Base-by-base conservation (phyloP, 2,113 vertebrate species). In the Tetrax tetrax region DNA sequence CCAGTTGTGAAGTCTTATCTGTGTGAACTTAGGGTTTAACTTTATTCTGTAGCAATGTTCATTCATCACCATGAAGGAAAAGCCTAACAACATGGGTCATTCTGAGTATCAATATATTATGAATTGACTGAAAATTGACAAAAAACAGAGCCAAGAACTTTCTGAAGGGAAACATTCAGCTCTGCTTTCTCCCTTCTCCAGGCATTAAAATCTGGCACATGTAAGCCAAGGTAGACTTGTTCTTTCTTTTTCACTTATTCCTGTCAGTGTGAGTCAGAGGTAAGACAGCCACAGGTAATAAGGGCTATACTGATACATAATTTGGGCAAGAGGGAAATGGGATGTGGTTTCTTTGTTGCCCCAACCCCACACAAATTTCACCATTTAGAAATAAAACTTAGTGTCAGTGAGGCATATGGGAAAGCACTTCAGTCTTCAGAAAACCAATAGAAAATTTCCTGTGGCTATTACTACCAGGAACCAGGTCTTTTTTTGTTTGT, bases 191-290 rank as follows among this genome's bases (percentile, higher is more conserved):
- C 23, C 29, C 4, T 5, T 66, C 19, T 37, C 4, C 17, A 59
- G 24, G 3, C 2, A 0, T 71, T 78, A 31, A 24, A 56, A 51
- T 22, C 31, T 45, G 20, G 14, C 4, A 4, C 3, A 6, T 5
- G 3, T 31, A 41, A 68, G 29, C 6, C 59, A 68, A 68, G 27
- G 13, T 31, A 35, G 12, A 5, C 8, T 75, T 53, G 15, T 3
- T 82, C 63, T 29, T 71, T 84, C 0, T 82, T 66, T 29, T 71
- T 84, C 0, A 0, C 5, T 66, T 65, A 23, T 35, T 60, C 20
- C 16, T 51, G 1, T 35, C 29, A 14, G 5, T 35, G 7, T 27
- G 6, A 43, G 47, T 8, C 12, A 38, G n/a, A 77, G 27, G 8
- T 48, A 64, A 87, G 21, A 7, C 28, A 69, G 24, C 4, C 37